These are phyloP conservation scores for Gymnosoma rotundatum DNA, from an alignment of 2,888 invertebrate genomes.

Conservation along the genomic window DNA sequence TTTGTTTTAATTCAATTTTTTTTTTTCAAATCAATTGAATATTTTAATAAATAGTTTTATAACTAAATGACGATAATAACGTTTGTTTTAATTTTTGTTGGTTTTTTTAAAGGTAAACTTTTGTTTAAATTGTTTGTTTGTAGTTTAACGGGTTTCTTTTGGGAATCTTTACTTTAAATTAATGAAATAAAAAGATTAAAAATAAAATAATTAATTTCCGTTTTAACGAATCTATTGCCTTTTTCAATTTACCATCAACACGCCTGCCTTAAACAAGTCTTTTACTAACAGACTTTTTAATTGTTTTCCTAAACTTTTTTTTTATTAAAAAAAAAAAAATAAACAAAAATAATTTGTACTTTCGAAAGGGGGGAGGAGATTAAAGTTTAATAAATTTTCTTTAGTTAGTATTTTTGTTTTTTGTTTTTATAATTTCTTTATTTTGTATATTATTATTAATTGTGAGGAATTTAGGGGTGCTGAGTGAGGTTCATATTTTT, in stretches of 20 bases:
- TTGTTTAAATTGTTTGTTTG: constrained; percentile 41
- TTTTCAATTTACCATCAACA: constrained; percentile 35
- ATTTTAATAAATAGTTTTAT: constrained; percentile 60
- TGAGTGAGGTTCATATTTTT: constrained; percentile 80
- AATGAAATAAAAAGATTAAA: constrained; percentile 43
- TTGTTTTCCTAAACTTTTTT: constrained; percentile 75
- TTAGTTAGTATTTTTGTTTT: constrained; percentile 72
- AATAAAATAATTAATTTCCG: constrained; percentile 27
- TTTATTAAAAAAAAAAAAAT: constrained; percentile 73
- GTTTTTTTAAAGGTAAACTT: constrained; percentile 48
- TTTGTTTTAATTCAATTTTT: constrained; percentile 64
- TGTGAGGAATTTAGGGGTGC: constrained; percentile 80
- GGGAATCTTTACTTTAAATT: constrained; percentile 38
- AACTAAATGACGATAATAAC: constrained; percentile 63
- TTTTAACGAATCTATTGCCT: constrained; percentile 31
- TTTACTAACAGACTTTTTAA: constrained; percentile 12
- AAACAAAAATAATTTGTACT: constrained; percentile 81
- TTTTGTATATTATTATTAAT: constrained; percentile 68
- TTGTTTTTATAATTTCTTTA: constrained; percentile 53
- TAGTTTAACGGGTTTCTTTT: constrained; percentile 43
- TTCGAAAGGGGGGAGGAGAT: constrained; percentile 82
- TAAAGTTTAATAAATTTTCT: constrained; percentile 74
- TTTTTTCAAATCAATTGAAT: constrained; percentile 55
- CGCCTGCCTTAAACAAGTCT: constrained; percentile 37
- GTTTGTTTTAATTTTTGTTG: constrained; percentile 59